phyloP scores from a whole-genome alignment of 2,797 vertebrate species.

The Semaprochilodus insignis region DNA sequence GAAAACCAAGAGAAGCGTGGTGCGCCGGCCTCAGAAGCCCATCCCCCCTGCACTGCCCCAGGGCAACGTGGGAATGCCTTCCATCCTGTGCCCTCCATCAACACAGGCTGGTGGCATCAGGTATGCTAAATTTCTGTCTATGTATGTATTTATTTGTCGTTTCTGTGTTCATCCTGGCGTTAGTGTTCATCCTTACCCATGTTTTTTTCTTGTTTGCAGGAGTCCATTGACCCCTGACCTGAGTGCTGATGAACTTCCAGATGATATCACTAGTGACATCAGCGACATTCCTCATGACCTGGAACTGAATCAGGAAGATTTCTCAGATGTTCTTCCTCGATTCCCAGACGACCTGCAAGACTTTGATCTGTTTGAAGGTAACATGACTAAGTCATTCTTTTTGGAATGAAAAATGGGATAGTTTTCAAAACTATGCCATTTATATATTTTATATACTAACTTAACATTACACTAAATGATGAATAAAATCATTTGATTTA shows the following conservation, averaged over 20 bases:
- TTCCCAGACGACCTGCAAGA: conserved; percentile 97
- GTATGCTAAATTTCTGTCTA: conserved; percentile 72
- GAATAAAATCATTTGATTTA: no score
- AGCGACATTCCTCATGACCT: conserved; percentile 99
- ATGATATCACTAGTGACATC: conserved; percentile 98
- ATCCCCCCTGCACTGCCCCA: conserved; percentile 97
- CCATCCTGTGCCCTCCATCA: conserved; percentile 87
- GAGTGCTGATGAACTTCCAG: conserved; percentile 96
- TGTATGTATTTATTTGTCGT: conserved; percentile 21
- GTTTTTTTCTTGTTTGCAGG: conserved; percentile 66
- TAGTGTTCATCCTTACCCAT: neutral
- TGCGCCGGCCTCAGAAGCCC: conserved; percentile 93
- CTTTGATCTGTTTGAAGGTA: conserved; percentile 99
- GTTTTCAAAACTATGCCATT: no score
- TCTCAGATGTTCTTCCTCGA: conserved; percentile 94
- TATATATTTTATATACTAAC: no score
- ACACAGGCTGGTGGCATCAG: conserved; percentile 88
- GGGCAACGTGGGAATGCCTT: conserved; percentile 96
- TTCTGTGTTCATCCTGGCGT: neutral
- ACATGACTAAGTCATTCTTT: neutral
- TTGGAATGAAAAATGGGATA: neutral
- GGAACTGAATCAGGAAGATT: conserved; percentile 98
- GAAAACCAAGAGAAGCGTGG: conserved; percentile 90
- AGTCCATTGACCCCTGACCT: conserved; percentile 96
- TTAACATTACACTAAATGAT: no score